phyloP scores from a whole-genome alignment of 2,113 vertebrate species.

The Elaphurus davidianus region DNA sequence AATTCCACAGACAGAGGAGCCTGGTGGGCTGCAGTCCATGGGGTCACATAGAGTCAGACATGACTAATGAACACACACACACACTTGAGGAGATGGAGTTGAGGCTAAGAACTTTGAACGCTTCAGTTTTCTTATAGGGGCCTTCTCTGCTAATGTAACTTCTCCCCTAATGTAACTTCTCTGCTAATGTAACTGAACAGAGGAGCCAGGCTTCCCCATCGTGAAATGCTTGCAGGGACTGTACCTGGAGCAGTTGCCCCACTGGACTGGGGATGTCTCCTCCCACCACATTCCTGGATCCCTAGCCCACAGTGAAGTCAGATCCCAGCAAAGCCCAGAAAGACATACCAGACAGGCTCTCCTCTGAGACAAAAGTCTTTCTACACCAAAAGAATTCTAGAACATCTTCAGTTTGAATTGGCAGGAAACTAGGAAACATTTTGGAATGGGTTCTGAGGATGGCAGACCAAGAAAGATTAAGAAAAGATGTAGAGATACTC shows the following conservation, averaged over 20 bases:
- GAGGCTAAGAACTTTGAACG: not conserved
- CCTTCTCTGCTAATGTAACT: accelerated
- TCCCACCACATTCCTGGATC: not conserved
- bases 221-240: not conserved
- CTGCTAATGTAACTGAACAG: not conserved
- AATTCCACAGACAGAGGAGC: not conserved
- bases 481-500: accelerated
- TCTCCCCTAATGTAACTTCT: no score
- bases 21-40: not conserved
- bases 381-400: accelerated
- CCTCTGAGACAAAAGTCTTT: not conserved
- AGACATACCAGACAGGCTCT: not conserved
- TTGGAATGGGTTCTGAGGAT: not conserved
- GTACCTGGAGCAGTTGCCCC: accelerated
- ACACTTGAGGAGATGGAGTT: not conserved
- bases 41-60: not conserved
- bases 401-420: not conserved
- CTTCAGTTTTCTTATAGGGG: not conserved
- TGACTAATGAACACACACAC: not conserved
- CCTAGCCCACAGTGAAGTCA: not conserved
- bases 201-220: accelerated
- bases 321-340: not conserved
- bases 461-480: not conserved
- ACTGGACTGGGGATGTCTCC: not conserved
- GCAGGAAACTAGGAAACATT: not conserved